Evolutionary conservation across 2,113 vertebrate species (phyloP).

Genomic region (Peromyscus polionotus): DNA sequence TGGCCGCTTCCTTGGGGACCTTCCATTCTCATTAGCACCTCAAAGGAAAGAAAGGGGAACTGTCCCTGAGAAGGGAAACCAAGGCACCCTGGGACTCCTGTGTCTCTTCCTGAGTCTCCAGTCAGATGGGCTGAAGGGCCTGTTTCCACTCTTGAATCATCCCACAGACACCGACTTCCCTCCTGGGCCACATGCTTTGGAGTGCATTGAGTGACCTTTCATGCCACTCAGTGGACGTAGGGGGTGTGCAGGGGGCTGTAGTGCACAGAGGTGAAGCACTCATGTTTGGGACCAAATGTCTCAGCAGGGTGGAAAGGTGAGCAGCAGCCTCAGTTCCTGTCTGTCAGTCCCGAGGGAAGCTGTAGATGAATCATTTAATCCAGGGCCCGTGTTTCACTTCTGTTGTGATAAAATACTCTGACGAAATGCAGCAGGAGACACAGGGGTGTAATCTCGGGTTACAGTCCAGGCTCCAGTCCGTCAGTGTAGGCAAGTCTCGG

Average conservation of each 20-base stretch:
- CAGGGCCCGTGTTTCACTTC: background rate
- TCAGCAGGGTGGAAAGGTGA: background rate
- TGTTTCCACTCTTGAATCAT: rapidly evolving
- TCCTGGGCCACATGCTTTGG: background rate
- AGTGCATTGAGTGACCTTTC: rapidly evolving
- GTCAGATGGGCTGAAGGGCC: rapidly evolving
- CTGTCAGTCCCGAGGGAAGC: background rate
- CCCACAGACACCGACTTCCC: background rate
- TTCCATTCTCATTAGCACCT: rapidly evolving
- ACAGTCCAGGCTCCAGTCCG: background rate
- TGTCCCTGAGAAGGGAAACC: background rate
- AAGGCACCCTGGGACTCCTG: background rate
- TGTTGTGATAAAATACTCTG: background rate
- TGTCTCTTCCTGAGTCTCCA: rapidly evolving
- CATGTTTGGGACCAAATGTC: rapidly evolving
- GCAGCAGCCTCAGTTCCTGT: background rate
- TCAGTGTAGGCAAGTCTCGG: background rate
- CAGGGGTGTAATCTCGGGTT: background rate
- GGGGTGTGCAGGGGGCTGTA: rapidly evolving
- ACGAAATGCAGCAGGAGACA: no score
- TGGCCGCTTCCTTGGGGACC: rapidly evolving
- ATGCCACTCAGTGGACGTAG: rapidly evolving
- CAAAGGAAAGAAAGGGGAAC: background rate
- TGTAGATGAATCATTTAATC: background rate
- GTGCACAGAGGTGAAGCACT: background rate